Evolutionary conservation across 2,113 vertebrate species (phyloP), one percentile per base, ranked within the genome.

Genomic region (Dunckerocampus dactyliophorus): DNA sequence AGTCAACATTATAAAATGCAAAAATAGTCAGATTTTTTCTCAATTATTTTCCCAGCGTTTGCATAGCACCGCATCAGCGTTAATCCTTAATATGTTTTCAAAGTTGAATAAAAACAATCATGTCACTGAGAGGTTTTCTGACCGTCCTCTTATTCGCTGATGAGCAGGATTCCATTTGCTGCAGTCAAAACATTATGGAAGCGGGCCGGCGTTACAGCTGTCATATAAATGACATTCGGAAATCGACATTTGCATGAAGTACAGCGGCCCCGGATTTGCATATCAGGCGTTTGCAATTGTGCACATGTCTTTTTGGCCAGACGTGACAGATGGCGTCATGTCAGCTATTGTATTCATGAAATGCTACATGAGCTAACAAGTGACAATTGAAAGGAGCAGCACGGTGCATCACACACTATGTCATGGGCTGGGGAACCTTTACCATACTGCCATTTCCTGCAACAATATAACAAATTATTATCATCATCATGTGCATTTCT

Each of bases 161-260:
- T 71, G 59, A 52, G 61, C 64, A 66, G 78, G 81, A 83, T 82
- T 65, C 76, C 78, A 65, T 69, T 59, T n/a, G 1, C 62, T 11
- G 19, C 22, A 74, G 78, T 77, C 71, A 69, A 80, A 79, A 74
- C 71, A 81, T 82, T 76, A 79, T 68, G 65, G 62, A 77, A 72
- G 76, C 66, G 59, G 39, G 76, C 66, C 59, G 39, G 59, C 75
- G 69, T 69, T 72, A 64, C 47, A 81, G 76, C 73, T 81, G 80
- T 82, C 76, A 71, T 47, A 72, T 75, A 54, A 77, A 75, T 80
- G 74, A 70, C 75, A 81, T 82, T 74, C 71, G 47, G 71, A 75
- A 80, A 83, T 67, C 74, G 54, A 39, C 47, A 80, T 79, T 82
- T 79, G 68, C 74, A 81, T 85, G 69, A 76, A 80, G 77, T 65